Base-by-base conservation (phyloP, 2,888 invertebrate species). In the Pycnomerus fuliginosus region DNA sequence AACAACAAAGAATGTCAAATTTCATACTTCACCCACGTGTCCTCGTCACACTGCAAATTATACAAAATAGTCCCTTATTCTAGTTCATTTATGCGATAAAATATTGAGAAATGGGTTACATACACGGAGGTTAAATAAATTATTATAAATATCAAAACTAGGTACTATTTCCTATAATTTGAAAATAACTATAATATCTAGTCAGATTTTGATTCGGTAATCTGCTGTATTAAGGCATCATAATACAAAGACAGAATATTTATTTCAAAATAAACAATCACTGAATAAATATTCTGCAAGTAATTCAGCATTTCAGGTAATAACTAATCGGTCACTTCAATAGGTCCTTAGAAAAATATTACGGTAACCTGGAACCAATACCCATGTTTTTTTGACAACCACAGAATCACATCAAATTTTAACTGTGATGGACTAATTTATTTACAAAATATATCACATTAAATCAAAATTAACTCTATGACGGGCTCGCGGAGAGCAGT, bases 341-440 rank as follows among this genome's bases (percentile, higher is more conserved):
- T n/a, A n/a, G n/a, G n/a, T n/a, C n/a, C n/a, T n/a, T n/a, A n/a
- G n/a, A n/a, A n/a, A n/a, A n/a, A n/a, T 31, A 37, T 32, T 44
- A 48, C 45, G 55, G 52, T 52, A 55, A 55, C 55, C 49, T 40
- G 38, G 44, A 46, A 52, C 46, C 46, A 48, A 50, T 50, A 55
- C 50, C 50, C 50, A 47, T 48, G 35, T 24, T 33, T 29, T 38
- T 29, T 31, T 7, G 44, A 27, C 34, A 45, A 39, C 45, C 45
- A 52, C 35, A 46, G 16, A 24, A 41, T 36, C 38, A 36, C 43
- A 38, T 39, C 31, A 53, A 55, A 50, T 32, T 58, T 57, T 52
- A 48, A 46, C 37, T 50, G 39, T 44, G 44, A 35, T 36, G 36
- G 40, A 30, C 36, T 35, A 41, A 27, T 50, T 53, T 50, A 41